A percentile compares a stretch with the other conserved stretches of the same genome.
Conservation (phyloP, 1,140 invertebrate species). For the Diprion similis region DNA sequence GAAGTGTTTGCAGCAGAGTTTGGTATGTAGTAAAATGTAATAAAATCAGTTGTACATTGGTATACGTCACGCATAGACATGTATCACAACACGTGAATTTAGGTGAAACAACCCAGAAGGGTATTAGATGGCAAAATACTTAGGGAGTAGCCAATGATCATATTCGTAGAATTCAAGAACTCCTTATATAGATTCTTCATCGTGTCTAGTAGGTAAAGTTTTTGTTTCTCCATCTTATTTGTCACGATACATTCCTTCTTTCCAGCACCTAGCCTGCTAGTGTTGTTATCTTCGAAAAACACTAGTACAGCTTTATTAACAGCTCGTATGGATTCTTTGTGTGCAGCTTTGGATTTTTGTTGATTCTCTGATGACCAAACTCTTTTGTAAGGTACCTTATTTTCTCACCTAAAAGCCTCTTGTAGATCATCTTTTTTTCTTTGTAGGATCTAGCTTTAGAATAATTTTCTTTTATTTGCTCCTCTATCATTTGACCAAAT, state of each 20-base stretch:
- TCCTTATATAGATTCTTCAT: conserved; percentile 15
- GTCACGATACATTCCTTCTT: conserved; percentile 17
- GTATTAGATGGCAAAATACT: no score
- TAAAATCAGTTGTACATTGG: neutral
- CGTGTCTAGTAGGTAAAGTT: conserved; percentile 9
- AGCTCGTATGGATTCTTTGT: neutral
- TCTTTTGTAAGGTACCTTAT: neutral
- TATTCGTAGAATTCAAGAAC: neutral
- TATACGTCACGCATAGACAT: neutral
- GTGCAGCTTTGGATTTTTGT: neutral
- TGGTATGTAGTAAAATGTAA: neutral
- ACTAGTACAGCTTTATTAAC: neutral
- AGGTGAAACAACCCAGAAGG: neutral
- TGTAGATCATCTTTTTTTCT: neutral
- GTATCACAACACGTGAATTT: neutral
- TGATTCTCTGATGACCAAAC: neutral
- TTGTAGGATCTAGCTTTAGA: neutral
- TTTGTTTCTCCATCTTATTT: conserved; percentile 15
- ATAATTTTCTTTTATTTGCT: neutral
- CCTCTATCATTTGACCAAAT: neutral
- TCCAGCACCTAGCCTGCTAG: neutral
- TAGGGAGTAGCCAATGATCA: neutral
- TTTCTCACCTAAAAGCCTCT: neutral
- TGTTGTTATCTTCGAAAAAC: conserved; percentile 10
- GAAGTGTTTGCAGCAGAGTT: neutral